phyloP scores from a whole-genome alignment of 2,888 invertebrate genomes.

The Macrophya alboannulata region DNA sequence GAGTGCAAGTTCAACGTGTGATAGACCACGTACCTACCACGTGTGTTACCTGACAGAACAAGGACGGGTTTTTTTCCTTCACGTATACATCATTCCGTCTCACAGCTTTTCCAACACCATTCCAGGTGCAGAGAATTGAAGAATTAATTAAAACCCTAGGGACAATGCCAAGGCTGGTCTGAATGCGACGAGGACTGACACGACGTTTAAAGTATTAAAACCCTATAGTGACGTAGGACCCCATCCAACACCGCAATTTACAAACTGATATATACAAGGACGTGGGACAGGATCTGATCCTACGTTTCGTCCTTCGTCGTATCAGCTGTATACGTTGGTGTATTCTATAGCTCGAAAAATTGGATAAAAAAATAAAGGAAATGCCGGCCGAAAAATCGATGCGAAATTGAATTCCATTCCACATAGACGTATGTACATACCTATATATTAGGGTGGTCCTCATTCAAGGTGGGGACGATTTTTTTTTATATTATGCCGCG shows the following conservation, averaged over 20 bases:
- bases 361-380: not conserved
- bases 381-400: not conserved
- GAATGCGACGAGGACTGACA: not conserved
- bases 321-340: not conserved
- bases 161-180: not conserved
- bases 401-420: slow-evolving; percentile 14
- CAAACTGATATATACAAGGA: not conserved
- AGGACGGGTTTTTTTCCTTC: not conserved
- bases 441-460: not conserved
- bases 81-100: not conserved
- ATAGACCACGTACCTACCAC: not conserved
- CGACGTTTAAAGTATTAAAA: slow-evolving; percentile 11
- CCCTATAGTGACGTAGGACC: not conserved
- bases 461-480: no score
- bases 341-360: not conserved
- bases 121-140: not conserved
- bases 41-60: not conserved
- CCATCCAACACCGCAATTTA: not conserved
- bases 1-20: not conserved
- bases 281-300: not conserved
- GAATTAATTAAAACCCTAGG: slow-evolving; percentile 14
- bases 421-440: not conserved
- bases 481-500: no score
- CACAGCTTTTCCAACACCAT: not conserved
- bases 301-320: not conserved